These are phyloP conservation scores for Drosophila bifasciata DNA, from an alignment of 1,140 invertebrate genomes.

Conservation along the genomic window DNA sequence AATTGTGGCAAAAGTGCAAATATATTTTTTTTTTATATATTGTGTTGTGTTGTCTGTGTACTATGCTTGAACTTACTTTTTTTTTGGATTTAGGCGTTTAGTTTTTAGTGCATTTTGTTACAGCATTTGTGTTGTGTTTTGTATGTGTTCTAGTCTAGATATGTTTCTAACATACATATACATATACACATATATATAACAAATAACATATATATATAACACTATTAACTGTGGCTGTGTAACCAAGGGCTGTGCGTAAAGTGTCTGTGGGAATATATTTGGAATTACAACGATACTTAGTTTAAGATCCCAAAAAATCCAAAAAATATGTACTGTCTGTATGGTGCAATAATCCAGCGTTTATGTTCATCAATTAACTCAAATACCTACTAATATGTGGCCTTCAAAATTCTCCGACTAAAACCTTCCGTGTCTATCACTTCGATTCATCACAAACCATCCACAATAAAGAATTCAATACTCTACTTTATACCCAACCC, in stretches of 20 bases:
- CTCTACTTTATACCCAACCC: constrained; percentile 44
- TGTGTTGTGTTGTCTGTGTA: constrained; percentile 39
- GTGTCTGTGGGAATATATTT: neutral
- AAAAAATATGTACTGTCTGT: neutral
- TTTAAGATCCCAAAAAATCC: too few relatives aligned
- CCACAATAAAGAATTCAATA: constrained; percentile 41
- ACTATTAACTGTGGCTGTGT: neutral
- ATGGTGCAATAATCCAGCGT: constrained; percentile 7
- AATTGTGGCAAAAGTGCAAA: constrained; percentile 38
- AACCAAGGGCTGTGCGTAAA: constrained; percentile 2
- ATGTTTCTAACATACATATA: constrained; percentile 29
- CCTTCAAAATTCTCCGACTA: constrained; percentile 45
- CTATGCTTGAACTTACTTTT: constrained; percentile 58
- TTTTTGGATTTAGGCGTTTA: constrained; percentile 45
- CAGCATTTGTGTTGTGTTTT: constrained; percentile 32
- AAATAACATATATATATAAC: constrained; percentile 12
- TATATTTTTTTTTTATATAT: constrained; percentile 39
- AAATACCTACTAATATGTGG: constrained; percentile 26
- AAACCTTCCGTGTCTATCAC: constrained; percentile 48
- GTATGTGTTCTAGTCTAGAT: neutral
- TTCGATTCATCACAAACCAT: constrained; percentile 32
- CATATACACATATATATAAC: constrained; percentile 21
- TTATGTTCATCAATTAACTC: constrained; percentile 25
- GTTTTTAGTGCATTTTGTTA: constrained; percentile 56
- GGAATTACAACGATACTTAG: neutral